Conservation (phyloP, 2,888 invertebrate genomes). For the Brachycybe producta region DNA sequence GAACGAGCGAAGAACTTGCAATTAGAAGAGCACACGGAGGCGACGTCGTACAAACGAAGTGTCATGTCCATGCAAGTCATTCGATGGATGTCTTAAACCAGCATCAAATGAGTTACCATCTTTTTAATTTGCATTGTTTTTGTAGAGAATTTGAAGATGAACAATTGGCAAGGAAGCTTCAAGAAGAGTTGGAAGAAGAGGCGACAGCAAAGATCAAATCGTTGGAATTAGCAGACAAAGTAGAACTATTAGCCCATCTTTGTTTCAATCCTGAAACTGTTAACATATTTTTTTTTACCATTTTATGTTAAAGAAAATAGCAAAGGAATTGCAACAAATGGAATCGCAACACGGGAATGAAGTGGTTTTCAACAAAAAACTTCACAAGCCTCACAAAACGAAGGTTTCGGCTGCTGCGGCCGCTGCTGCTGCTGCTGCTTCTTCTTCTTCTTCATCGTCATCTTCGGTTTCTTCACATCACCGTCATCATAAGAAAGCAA, state of each 20-base stretch:
- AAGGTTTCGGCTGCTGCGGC: too few species aligned
- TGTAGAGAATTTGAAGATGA: slow-evolving; percentile 55
- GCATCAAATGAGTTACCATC: not conserved
- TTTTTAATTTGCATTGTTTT: too few species aligned
- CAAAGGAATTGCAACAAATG: slow-evolving; percentile 6
- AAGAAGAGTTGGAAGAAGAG: slow-evolving; percentile 41
- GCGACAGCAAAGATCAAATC: slow-evolving; percentile 26
- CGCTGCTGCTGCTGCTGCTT: too few species aligned
- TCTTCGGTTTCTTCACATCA: too few species aligned
- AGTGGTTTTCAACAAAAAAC: too few species aligned
- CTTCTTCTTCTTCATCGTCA: too few species aligned
- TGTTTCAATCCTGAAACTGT: too few species aligned
- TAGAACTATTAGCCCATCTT: too few species aligned
- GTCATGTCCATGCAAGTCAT: not conserved
- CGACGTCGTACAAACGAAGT: slow-evolving; percentile 26
- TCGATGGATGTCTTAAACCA: slow-evolving; percentile 14
- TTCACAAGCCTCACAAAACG: too few species aligned
- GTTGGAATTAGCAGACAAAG: slow-evolving; percentile 31
- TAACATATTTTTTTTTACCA: not conserved
- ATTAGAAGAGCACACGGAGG: slow-evolving; percentile 50
- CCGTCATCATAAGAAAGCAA: too few species aligned
- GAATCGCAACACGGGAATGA: too few species aligned
- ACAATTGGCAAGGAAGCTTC: slow-evolving; percentile 50
- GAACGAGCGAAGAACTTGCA: slow-evolving; percentile 63
- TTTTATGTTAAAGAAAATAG: slow-evolving; percentile 7